Evolutionary conservation across 1,140 invertebrate species (phyloP), one percentile per base, ranked within the genome.

Genomic region (Ceratosolen solmsi): DNA sequence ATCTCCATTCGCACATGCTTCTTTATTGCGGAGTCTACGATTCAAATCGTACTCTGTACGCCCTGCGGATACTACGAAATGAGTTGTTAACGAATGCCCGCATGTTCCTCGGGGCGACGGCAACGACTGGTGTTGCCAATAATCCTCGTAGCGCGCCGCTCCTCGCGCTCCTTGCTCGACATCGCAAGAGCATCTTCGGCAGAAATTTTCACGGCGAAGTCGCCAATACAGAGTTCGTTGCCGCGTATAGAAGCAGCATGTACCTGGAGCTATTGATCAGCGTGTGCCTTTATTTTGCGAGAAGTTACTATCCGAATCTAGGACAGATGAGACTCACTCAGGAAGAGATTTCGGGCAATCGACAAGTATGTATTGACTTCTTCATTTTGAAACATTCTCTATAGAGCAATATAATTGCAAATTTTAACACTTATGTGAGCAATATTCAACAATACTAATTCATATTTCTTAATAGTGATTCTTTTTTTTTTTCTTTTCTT

Each of bases 1-100:
- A 95, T 33, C 94, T 97, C 63, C 96, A 97, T 88, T 96, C 96
- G 36, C 96, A 97, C 88, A 93, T 97, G 87, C 92, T 97, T 27
- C 92, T 98, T 0, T 98, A 98, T 85, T 94, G 94, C 82, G 95
- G 96, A 83, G 94, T 96, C 25, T 97, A 96, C 85, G 97, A 98
- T 88, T 95, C 95, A 0, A 92, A 94, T 51, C 93, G 95, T 84
- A 95, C 95, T 11, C 90, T 97, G 0, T 97, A 97, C 87, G 95
- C 96, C n/a, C 89, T 97, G 25, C 93, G 94, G 70, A 95, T 95
- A 0, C 88, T 97, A 0, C 93, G 95, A 70, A 95, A 95, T 83
- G 94, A 97, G 83, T 91, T 98, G 30, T 87, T 94, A 33, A 94
- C 94, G 17, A 96, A 96, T 87, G 94, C 95, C 0, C 91, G 95